These are phyloP conservation scores for Charaxes varanes DNA, from an alignment of 1,140 invertebrate genomes.

Conservation along the genomic window DNA sequence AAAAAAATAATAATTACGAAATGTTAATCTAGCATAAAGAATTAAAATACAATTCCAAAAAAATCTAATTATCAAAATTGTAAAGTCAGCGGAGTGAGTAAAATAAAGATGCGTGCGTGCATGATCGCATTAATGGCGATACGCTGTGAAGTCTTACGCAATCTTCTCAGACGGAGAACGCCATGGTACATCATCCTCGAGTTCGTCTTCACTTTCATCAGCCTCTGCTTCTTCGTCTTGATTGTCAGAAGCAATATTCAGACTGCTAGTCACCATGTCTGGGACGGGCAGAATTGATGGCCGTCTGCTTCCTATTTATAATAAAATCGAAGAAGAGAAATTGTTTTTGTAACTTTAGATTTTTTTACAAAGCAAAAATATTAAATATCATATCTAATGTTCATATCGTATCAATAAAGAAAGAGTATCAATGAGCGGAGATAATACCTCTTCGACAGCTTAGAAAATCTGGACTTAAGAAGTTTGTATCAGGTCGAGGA, in stretches of 20 bases:
- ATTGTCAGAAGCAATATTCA: conserved; percentile 83
- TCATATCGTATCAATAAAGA: too few species aligned
- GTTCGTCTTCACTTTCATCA: conserved; percentile 90
- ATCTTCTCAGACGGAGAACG: conserved; percentile 91
- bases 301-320: conserved; percentile 82
- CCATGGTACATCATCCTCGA: conserved; percentile 92
- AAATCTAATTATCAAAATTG: conserved; percentile 10
- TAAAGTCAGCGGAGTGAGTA: conserved; percentile 22
- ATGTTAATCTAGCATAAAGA: not conserved
- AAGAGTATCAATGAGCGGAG: too few species aligned
- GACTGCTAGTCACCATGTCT: conserved; percentile 87
- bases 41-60: not conserved
- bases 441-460: conserved; percentile 81
- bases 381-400: too few species aligned
- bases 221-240: conserved; percentile 82
- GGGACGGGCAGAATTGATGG: conserved; percentile 91
- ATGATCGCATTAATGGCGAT: conserved; percentile 38
- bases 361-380: too few species aligned
- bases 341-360: too few species aligned
- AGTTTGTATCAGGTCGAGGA: conserved; percentile 83
- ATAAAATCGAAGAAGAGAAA: not conserved
- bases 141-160: conserved; percentile 78
- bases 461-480: conserved; percentile 85
- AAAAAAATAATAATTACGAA: not conserved
- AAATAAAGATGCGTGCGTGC: conserved; percentile 38